Evolutionary conservation across 2,113 vertebrate genomes (phyloP).

Genomic region (Larimichthys crocea): DNA sequence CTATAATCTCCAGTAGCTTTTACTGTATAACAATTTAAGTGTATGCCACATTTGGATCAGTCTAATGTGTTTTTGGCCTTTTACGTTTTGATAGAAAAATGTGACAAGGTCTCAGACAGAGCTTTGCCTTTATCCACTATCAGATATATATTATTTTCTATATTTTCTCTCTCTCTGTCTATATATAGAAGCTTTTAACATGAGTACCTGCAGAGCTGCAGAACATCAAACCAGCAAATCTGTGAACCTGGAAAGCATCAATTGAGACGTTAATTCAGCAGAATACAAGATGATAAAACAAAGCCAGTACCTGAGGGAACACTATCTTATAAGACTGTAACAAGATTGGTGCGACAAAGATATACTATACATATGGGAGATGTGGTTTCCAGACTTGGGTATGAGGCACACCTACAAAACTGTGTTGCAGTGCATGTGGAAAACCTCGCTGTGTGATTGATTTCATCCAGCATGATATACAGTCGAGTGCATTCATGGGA

Average conservation of each 20-base stretch:
- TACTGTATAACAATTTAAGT: too few species aligned
- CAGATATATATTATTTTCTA: neutral
- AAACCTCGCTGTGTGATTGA: conserved; percentile 36
- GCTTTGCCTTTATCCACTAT: conserved; percentile 1
- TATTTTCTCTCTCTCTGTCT: neutral
- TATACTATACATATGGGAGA: neutral
- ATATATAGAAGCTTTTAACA: conserved; percentile 10
- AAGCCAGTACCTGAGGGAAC: conserved; percentile 2
- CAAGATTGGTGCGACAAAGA: neutral
- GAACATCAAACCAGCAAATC: neutral
- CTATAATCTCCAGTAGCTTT: neutral
- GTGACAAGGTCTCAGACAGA: neutral
- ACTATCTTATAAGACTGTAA: conserved; percentile 13
- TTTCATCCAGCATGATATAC: conserved; percentile 44
- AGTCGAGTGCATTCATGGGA: conserved; percentile 24
- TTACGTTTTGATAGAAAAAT: neutral
- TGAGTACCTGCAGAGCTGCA: conserved; percentile 15
- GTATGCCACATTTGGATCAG: too few species aligned
- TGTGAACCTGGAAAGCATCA: conserved; percentile 30
- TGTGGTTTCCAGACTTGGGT: conserved; percentile 30
- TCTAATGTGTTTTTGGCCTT: neutral
- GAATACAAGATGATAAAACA: neutral
- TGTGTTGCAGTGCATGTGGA: conserved; percentile 8
- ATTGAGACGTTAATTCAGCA: conserved; percentile 9
- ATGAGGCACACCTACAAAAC: conserved; percentile 8